Evolutionary conservation across 2,797 vertebrate species (phyloP).

Genomic region (Pseudochaenichthys georgianus): DNA sequence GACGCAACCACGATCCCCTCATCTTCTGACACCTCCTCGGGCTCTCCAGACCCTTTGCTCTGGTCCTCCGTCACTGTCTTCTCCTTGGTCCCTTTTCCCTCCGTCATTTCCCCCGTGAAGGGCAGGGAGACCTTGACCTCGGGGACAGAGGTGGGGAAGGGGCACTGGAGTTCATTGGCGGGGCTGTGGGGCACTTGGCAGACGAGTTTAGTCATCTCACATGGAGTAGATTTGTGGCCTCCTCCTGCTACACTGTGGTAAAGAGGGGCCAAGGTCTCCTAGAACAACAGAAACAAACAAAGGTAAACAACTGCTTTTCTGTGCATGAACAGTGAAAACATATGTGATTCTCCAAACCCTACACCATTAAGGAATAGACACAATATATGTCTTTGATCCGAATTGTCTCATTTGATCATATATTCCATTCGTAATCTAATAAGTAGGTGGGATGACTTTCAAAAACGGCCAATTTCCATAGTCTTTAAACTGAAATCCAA

Average conservation of each 20-base stretch:
- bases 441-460: neutral
- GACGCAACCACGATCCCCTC: conserved; percentile 56
- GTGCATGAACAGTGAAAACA: neutral
- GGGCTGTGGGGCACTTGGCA: conserved; percentile 66
- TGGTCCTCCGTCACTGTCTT: conserved; percentile 30
- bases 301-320: neutral
- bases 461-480: neutral
- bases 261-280: conserved; percentile 85
- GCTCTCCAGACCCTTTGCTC: conserved; percentile 62
- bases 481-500: conserved; percentile 4
- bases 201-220: conserved; percentile 80
- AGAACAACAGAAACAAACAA: conserved; percentile 20
- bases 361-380: neutral
- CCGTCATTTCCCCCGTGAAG: conserved; percentile 23
- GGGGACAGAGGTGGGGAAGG: conserved; percentile 57
- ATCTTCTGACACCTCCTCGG: conserved; percentile 79
- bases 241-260: conserved; percentile 74
- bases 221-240: conserved; percentile 70
- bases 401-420: neutral
- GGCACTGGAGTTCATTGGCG: conserved; percentile 54
- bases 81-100: conserved; percentile 19
- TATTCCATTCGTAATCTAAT: neutral
- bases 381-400: neutral
- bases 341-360: neutral
- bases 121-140: conserved; percentile 58